Evolutionary conservation across 2,797 vertebrate species (phyloP), one percentile per base, ranked within the genome.

Genomic region (Hydrocynus forskahlii): DNA sequence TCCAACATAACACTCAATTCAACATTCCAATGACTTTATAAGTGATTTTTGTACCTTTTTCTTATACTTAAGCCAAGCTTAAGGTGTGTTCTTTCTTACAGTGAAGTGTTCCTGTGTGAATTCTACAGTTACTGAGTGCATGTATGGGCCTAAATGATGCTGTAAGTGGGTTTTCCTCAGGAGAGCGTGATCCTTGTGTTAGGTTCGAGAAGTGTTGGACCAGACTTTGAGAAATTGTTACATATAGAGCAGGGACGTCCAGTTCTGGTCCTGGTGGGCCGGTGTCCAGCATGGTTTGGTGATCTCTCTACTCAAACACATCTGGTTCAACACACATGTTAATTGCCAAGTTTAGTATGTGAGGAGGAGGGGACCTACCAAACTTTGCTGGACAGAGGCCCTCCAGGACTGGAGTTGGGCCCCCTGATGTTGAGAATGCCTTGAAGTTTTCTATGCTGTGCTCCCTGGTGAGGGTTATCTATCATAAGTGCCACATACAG

Each of bases 91-190:
- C 13, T 57, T 21, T 45, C 0, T 59, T 29, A 43, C n/a, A 40
- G 35, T 80, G 71, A 10, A 59, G 16, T 75, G 4, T 67, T 80
- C 52, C 63, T 17, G 48, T 64, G 50, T 72, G 50, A 72, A 55
- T 43, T 13, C 29, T 64, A 5, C 5, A 64, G 62, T 80, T 45
- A 57, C 48, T n/a, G n/a, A 80, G 48, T 55, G 70, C 21, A 7
- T 80, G 57, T 25, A 63, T 59, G 72, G 25, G 45, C 35, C 38
- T 64, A 52, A 48, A 73, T 68, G 48, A 57, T 64, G 19, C 13
- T 72, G 66, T 48, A 38, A 19, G 29, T 60, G 64, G 8, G 14
- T 13, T 43, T 54, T 35, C 38, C 38, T 67, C 8, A 43, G n/a
- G 75, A 43, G 55, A 59, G 4, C 59, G 66, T 12, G 17, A 8